Percentiles rank a stretch among this genome's conserved stretches.
Conservation (phyloP, 1,140 invertebrate species). For the Ptiloglossa arizonensis region DNA sequence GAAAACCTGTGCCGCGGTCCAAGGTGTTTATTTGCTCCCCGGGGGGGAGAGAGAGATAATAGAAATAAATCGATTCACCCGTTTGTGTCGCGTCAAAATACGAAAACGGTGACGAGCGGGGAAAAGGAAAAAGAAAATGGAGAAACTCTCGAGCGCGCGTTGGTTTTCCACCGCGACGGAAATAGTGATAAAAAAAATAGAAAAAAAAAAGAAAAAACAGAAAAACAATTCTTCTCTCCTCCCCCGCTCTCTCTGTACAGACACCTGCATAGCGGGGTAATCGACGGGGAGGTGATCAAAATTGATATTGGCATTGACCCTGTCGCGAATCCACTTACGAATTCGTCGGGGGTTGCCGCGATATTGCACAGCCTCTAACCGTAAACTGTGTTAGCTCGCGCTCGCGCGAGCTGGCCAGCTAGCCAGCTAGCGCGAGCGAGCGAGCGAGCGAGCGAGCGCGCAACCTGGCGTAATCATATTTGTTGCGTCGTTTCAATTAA, state of each 20-base stretch:
- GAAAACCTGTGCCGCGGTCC: no score
- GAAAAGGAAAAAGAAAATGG: neutral
- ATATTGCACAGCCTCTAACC: neutral
- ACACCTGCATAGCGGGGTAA: slow-evolving; percentile 15
- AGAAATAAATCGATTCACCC: slow-evolving; percentile 14
- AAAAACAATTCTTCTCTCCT: slow-evolving; percentile 10
- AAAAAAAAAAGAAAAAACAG: neutral
- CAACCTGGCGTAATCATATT: slow-evolving; percentile 16
- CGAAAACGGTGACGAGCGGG: neutral
- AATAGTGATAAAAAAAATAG: neutral
- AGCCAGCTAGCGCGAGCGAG: no score
- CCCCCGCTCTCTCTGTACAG: no score
- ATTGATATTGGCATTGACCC: slow-evolving; percentile 35
- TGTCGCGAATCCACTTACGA: slow-evolving; percentile 19
- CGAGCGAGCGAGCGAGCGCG: neutral
- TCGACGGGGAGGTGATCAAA: slow-evolving; percentile 10
- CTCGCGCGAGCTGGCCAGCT: no score
- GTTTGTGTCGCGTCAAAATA: slow-evolving; percentile 10
- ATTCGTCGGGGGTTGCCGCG: slow-evolving; percentile 9
- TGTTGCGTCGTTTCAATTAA: slow-evolving; percentile 34
- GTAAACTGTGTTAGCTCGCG: neutral
- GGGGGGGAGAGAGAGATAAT: no score
- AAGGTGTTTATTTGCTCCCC: slow-evolving; percentile 19
- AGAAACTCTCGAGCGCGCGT: neutral
- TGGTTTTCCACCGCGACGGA: neutral